Percentiles rank a stretch among this genome's conserved stretches.
Evolutionary conservation across 2,113 vertebrate species (phyloP).

Genomic region (Hippocampus abdominalis): DNA sequence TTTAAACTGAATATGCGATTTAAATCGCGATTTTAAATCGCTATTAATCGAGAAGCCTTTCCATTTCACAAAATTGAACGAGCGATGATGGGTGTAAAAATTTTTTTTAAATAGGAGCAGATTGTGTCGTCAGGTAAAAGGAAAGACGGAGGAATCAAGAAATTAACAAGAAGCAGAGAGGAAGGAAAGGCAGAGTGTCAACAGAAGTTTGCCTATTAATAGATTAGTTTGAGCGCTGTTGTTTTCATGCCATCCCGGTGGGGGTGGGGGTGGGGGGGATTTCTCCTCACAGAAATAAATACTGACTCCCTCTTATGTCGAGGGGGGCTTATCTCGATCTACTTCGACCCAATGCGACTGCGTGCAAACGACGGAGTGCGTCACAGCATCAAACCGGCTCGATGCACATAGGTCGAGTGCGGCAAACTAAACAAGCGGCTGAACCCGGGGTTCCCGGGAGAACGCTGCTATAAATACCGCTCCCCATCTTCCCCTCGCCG

Average conservation of each 20-base stretch:
- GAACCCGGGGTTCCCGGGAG: constrained; percentile 49
- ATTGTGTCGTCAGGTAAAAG: background rate
- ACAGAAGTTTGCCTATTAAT: constrained; percentile 42
- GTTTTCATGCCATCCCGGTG: constrained; percentile 42
- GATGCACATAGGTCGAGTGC: constrained; percentile 37
- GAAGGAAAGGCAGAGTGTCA: constrained; percentile 21
- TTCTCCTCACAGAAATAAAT: constrained; percentile 23
- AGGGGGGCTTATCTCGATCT: constrained; percentile 27
- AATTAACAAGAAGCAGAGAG: background rate
- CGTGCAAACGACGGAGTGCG: constrained; percentile 6
- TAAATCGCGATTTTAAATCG: too few relatives aligned
- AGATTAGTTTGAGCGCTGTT: constrained; percentile 24
- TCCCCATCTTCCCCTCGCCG: too few relatives aligned
- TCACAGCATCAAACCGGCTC: constrained; percentile 3
- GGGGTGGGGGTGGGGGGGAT: constrained; percentile 23
- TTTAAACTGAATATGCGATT: too few relatives aligned
- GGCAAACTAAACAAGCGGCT: constrained; percentile 49
- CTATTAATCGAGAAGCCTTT: too few relatives aligned
- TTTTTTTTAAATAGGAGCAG: constrained; percentile 8
- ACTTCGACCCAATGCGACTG: constrained; percentile 21
- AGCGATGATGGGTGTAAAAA: background rate
- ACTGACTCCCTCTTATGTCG: background rate
- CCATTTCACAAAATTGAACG: background rate
- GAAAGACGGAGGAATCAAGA: background rate
- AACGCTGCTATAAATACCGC: constrained; percentile 67